phyloP scores from a whole-genome alignment of 2,888 invertebrate genomes.

The Strigamia maritima region DNA sequence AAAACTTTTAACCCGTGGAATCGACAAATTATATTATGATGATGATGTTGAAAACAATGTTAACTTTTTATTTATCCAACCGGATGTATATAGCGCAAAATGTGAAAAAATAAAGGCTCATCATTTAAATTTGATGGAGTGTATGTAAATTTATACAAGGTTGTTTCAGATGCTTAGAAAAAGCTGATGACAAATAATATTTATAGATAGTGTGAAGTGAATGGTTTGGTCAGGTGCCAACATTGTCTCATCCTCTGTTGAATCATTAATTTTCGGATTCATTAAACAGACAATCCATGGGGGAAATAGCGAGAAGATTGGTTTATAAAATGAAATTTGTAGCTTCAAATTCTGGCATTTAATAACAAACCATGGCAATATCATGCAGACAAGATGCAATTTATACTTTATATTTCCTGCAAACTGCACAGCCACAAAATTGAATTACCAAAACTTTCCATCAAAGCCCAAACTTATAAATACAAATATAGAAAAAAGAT shows the following conservation, averaged over 20 bases:
- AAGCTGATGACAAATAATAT: background rate
- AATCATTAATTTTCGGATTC: constrained; percentile 29
- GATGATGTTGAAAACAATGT: too few species aligned
- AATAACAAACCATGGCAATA: constrained; percentile 21
- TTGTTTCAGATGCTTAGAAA: too few species aligned
- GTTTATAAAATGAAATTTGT: constrained; percentile 32
- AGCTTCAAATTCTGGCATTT: constrained; percentile 10
- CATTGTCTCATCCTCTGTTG: background rate
- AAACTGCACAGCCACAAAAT: constrained; percentile 1
- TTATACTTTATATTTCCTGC: constrained; percentile 18
- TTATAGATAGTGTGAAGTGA: background rate
- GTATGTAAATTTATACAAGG: too few species aligned
- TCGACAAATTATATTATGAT: too few species aligned
- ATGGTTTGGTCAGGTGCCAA: constrained; percentile 7
- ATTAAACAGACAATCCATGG: constrained; percentile 9
- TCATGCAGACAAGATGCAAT: constrained; percentile 25
- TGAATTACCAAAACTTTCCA: constrained; percentile 19
- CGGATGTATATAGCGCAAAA: too few species aligned
- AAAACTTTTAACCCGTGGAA: too few species aligned
- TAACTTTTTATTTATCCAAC: too few species aligned
- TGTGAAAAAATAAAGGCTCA: too few species aligned
- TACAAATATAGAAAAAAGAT: background rate
- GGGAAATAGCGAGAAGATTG: constrained; percentile 26
- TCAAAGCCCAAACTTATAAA: background rate
- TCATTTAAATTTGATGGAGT: too few species aligned